Conservation (phyloP, 1,140 invertebrate genomes). For the Ditylenchus dipsaci region DNA sequence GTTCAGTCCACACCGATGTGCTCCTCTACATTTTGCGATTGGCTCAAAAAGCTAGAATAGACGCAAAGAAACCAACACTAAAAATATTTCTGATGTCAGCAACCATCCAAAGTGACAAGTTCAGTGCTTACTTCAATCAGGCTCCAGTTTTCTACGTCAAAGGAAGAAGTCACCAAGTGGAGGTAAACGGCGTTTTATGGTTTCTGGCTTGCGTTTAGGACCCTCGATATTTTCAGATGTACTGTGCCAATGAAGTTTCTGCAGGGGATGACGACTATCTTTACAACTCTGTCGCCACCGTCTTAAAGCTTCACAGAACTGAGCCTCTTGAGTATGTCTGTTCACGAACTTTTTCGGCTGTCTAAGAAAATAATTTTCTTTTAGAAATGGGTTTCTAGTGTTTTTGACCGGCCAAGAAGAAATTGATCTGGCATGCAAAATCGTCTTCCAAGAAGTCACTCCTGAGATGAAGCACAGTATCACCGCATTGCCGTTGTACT, state of each 20-base stretch:
- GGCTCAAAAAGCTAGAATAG: constrained; percentile 39
- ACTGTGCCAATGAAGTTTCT: constrained; percentile 1
- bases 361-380: constrained; percentile 22
- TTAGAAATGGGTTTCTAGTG: constrained; percentile 77
- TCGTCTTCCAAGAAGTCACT: constrained; percentile 4
- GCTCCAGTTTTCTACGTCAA: constrained; percentile 80
- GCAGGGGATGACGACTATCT: constrained; percentile 59
- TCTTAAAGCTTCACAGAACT: constrained; percentile 77
- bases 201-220: too few relatives aligned
- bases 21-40: constrained; percentile 77
- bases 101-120: constrained; percentile 88
- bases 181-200: constrained; percentile 58
- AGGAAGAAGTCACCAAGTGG: constrained; percentile 78
- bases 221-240: neutral
- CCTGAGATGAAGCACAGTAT: constrained; percentile 57
- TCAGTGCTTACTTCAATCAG: constrained; percentile 81
- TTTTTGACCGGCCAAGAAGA: constrained; percentile 98
- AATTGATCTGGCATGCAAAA: constrained; percentile 78
- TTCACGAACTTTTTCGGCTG: constrained; percentile 1
- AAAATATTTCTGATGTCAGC: constrained; percentile 84
- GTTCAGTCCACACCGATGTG: constrained; percentile 87
- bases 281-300: constrained; percentile 23
- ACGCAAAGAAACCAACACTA: constrained; percentile 25
- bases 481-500: constrained; percentile 75
- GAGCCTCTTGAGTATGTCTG: constrained; percentile 57